Conservation (phyloP, 2,797 vertebrate genomes). For the Coreius guichenoti region DNA sequence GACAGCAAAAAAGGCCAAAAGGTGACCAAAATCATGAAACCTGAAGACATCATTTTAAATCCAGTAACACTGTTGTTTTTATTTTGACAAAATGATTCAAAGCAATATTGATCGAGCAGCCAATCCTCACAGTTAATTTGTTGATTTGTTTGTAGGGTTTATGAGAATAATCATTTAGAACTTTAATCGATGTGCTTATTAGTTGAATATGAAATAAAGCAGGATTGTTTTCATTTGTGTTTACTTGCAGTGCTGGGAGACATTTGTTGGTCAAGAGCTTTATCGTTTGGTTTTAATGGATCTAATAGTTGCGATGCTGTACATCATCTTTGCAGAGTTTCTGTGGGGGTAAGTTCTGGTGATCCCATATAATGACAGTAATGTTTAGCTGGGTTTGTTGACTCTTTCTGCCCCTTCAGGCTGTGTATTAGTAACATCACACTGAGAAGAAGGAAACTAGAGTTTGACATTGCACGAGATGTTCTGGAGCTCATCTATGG, state of each 20-base stretch:
- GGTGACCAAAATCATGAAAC: slow-evolving; percentile 54
- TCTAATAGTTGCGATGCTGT: slow-evolving; percentile 81
- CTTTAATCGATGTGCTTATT: not conserved
- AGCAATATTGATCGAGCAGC: not conserved
- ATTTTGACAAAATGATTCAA: not conserved
- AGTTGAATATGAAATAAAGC: not conserved
- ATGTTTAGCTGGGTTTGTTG: slow-evolving; percentile 56
- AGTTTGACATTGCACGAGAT: slow-evolving; percentile 88
- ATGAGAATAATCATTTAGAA: not conserved
- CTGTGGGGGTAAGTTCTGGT: slow-evolving; percentile 82
- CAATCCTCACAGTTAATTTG: not conserved
- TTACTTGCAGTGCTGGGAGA: slow-evolving; percentile 87
- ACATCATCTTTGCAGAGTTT: slow-evolving; percentile 82
- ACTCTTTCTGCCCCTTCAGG: slow-evolving; percentile 9
- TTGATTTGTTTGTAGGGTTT: not conserved
- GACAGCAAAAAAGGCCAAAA: not conserved
- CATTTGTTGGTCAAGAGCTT: slow-evolving; percentile 87
- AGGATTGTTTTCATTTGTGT: not conserved
- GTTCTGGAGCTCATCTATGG: slow-evolving; percentile 90
- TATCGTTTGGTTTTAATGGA: slow-evolving; percentile 88
- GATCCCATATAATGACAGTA: slow-evolving; percentile 65
- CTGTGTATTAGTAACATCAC: not conserved
- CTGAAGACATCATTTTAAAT: not conserved
- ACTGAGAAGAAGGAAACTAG: slow-evolving; percentile 74
- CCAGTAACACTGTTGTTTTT: not conserved